A percentile compares a stretch with the other conserved stretches of the same genome.
Evolutionary conservation across 2,888 invertebrate genomes (phyloP).

Genomic region (Hemithea aestivaria): DNA sequence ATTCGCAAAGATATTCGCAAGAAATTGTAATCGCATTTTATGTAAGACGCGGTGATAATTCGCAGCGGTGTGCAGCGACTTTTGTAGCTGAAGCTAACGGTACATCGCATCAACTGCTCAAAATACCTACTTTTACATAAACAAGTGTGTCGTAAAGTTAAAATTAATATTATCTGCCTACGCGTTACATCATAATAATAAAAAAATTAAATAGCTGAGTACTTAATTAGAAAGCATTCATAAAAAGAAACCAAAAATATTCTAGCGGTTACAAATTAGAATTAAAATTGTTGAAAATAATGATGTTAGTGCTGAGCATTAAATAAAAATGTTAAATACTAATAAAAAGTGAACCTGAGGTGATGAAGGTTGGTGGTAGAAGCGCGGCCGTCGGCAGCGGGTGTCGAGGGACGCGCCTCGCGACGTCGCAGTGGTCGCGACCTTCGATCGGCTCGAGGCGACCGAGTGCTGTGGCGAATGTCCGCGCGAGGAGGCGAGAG

Average conservation of each 20-base stretch:
- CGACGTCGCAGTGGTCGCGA: conserved; percentile 51
- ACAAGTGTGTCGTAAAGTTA: conserved; percentile 3
- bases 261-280: too few relatives aligned
- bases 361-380: conserved; percentile 57
- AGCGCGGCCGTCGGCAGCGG: conserved; percentile 12
- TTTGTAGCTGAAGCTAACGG: conserved; percentile 13
- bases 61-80: background rate
- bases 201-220: too few relatives aligned
- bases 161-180: too few relatives aligned
- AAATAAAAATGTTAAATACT: conserved; percentile 62
- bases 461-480: conserved; percentile 60
- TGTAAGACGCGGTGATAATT: background rate
- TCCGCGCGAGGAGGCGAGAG: conserved; percentile 47
- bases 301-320: conserved; percentile 17
- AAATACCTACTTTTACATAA: conserved; percentile 3
- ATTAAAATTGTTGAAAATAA: conserved; percentile 1
- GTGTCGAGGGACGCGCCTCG: conserved; percentile 47
- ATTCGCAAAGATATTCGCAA: too few relatives aligned
- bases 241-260: too few relatives aligned
- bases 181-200: too few relatives aligned
- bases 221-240: too few relatives aligned
- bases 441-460: conserved; percentile 64
- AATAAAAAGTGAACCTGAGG: conserved; percentile 53
- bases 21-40: too few relatives aligned
- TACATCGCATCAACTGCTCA: background rate